Conservation (phyloP, 1,140 invertebrate species). For the Lerema accius region DNA sequence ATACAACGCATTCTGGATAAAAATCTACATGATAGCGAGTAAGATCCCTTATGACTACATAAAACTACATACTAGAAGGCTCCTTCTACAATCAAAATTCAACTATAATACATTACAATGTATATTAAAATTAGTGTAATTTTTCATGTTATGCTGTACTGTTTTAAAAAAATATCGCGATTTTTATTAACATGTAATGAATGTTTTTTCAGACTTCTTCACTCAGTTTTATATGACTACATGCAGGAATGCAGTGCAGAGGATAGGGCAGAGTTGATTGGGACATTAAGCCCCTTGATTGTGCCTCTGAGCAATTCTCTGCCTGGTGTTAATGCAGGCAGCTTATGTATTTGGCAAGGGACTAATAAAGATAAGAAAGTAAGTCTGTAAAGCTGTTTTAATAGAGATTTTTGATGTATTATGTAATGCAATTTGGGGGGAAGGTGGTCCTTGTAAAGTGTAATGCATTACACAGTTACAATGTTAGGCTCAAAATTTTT, state of each 20-base stretch:
- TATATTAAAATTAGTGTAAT: no score
- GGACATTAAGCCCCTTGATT: constrained; percentile 87
- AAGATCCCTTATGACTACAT: constrained; percentile 39
- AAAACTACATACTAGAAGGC: no score
- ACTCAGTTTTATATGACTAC: constrained; percentile 92
- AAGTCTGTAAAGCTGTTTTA: not conserved
- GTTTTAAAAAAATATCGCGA: no score
- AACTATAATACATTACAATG: no score
- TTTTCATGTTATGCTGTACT: no score
- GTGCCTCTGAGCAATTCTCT: constrained; percentile 92
- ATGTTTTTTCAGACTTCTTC: constrained; percentile 86
- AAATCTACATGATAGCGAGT: constrained; percentile 85
- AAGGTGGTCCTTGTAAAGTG: no score
- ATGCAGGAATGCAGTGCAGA: constrained; percentile 88
- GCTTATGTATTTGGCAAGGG: constrained; percentile 93
- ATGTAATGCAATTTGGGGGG: no score
- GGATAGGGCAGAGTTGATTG: constrained; percentile 89
- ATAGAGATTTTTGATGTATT: no score
- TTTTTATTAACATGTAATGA: no score
- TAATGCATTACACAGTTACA: no score
- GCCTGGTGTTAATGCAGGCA: constrained; percentile 90
- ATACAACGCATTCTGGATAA: constrained; percentile 88
- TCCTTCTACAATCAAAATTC: no score
- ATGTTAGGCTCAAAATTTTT: no score
- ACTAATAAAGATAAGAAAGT: constrained; percentile 90